Evolutionary conservation across 2,888 invertebrate genomes (phyloP).

Genomic region (Cyclophora albipunctata): DNA sequence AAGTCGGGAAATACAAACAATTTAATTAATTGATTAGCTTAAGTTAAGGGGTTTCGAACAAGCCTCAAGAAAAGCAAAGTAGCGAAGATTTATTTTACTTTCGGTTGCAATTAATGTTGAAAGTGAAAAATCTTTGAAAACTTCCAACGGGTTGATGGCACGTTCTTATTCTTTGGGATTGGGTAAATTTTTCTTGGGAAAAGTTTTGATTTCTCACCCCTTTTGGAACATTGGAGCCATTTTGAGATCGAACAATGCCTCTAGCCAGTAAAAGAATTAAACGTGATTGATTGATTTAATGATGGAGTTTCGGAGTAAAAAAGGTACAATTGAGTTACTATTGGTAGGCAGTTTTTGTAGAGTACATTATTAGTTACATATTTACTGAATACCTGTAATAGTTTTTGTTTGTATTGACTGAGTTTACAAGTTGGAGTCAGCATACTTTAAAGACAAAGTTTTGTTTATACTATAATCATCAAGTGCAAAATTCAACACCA

Average conservation of each 20-base stretch:
- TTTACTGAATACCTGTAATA: no score
- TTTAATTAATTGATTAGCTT: constrained; percentile 68
- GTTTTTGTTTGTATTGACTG: no score
- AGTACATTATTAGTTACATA: no score
- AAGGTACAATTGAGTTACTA: neutral
- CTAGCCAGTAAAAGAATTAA: constrained; percentile 9
- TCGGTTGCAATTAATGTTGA: constrained; percentile 68
- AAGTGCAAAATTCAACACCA: no score
- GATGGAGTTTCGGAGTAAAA: no score
- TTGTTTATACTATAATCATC: no score
- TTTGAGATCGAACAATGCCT: constrained; percentile 21
- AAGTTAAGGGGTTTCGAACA: constrained; percentile 41
- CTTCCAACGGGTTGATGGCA: constrained; percentile 45
- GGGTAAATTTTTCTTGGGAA: constrained; percentile 67
- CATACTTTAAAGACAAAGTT: no score
- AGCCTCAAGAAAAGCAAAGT: constrained; percentile 57
- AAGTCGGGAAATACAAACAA: constrained; percentile 41
- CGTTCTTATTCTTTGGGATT: constrained; percentile 63
- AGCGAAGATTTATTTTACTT: constrained; percentile 69
- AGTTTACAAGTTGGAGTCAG: no score
- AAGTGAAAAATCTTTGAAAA: constrained; percentile 72
- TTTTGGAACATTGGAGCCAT: constrained; percentile 62
- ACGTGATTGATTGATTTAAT: neutral
- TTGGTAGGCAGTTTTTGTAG: neutral
- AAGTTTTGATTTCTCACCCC: constrained; percentile 70